Conservation (phyloP, 2,797 vertebrate species). For the Peromyscus nudipes region DNA sequence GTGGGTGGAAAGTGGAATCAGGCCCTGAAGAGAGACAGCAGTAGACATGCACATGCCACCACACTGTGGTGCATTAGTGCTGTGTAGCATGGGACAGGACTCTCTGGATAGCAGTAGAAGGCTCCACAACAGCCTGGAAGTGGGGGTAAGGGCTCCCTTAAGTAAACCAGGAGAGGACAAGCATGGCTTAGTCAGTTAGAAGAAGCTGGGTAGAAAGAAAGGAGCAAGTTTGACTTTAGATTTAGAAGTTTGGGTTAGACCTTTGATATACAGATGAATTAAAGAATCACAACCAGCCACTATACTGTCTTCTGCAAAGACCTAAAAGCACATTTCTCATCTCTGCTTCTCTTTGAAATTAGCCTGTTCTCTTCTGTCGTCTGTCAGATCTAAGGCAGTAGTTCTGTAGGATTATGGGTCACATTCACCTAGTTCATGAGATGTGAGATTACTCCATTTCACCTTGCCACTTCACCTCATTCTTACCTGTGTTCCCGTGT, state of each 20-base stretch:
- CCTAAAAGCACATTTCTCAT: background rate
- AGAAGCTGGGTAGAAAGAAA: background rate
- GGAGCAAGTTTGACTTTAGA: background rate
- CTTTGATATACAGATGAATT: background rate
- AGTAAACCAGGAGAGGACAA: too few species aligned
- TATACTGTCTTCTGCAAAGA: background rate
- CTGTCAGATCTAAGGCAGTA: background rate
- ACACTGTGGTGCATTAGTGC: accelerated
- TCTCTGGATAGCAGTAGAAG: background rate
- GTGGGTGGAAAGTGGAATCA: background rate
- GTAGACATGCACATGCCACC: background rate
- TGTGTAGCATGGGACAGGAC: background rate
- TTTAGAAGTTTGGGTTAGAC: background rate
- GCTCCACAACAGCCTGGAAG: accelerated
- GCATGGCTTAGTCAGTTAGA: background rate
- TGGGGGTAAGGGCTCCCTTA: background rate
- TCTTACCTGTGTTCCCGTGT: background rate
- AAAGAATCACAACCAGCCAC: background rate
- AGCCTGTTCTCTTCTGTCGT: background rate
- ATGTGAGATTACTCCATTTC: background rate
- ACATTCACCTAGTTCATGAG: background rate
- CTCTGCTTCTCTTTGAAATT: background rate
- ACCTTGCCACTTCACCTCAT: background rate
- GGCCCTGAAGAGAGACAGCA: background rate
- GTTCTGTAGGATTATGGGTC: background rate